phyloP scores from a whole-genome alignment of 2,888 invertebrate genomes.

The Tipula vernalis region DNA sequence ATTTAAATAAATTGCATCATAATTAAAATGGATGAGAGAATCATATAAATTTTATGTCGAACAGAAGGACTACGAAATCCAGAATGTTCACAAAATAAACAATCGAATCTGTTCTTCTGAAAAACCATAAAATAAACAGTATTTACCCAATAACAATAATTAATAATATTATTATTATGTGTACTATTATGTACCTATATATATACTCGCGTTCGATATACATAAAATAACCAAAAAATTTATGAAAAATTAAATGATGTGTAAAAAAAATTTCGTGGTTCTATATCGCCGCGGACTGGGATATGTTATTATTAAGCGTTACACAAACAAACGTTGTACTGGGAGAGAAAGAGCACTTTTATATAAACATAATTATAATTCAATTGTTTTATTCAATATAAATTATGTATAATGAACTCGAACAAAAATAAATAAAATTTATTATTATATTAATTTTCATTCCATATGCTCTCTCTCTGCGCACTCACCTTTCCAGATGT shows the following conservation, averaged over 20 bases:
- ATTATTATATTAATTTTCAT: background rate
- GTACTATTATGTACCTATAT: too few relatives aligned
- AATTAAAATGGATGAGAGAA: background rate
- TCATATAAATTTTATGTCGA: background rate
- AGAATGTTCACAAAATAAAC: background rate
- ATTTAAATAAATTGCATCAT: background rate
- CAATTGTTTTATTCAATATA: slow-evolving; percentile 10
- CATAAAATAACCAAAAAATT: background rate
- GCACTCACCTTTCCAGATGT: slow-evolving; percentile 80
- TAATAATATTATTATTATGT: background rate
- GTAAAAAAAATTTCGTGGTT: background rate
- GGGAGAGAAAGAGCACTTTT: background rate
- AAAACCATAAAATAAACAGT: background rate
- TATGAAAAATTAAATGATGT: background rate
- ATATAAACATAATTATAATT: slow-evolving; percentile 5
- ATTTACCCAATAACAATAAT: background rate
- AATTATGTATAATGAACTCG: background rate
- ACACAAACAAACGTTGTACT: background rate
- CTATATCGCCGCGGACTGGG: background rate
- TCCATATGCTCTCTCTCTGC: background rate
- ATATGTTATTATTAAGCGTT: background rate
- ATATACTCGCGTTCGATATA: background rate
- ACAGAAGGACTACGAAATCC: background rate
- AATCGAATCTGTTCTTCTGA: background rate
- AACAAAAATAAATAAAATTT: background rate